Conservation (phyloP, 2,113 vertebrate genomes). For the Cisticola juncidis region DNA sequence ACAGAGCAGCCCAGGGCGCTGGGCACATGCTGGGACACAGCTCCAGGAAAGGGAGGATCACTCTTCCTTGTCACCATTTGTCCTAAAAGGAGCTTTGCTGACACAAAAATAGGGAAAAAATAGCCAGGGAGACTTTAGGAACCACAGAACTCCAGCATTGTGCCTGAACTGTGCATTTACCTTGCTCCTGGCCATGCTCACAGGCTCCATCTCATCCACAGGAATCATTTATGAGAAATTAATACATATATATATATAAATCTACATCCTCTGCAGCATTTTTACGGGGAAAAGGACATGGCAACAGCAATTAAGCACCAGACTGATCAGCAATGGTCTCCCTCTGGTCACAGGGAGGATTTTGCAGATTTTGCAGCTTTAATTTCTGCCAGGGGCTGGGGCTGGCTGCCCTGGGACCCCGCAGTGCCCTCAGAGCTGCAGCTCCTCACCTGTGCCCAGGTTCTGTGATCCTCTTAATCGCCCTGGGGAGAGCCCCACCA, state of each 20-base stretch:
- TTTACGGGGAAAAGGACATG: neutral
- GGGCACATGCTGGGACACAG: neutral
- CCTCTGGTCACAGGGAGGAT: neutral
- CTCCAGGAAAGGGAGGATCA: neutral
- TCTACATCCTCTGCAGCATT: neutral
- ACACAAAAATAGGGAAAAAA: neutral
- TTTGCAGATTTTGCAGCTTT: neutral
- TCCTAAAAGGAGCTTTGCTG: neutral
- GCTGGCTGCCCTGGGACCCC: neutral
- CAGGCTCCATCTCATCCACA: neutral
- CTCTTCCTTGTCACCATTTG: neutral
- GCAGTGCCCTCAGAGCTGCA: neutral
- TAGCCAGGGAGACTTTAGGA: neutral
- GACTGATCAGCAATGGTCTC: neutral
- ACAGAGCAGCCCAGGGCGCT: accelerated
- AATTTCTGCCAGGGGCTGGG: neutral
- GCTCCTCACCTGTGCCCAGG: neutral
- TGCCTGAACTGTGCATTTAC: neutral
- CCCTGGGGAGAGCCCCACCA: neutral
- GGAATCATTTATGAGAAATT: neutral
- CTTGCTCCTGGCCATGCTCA: neutral
- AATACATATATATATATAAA: neutral
- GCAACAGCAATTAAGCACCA: neutral
- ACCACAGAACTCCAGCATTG: neutral
- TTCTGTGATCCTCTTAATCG: too few species aligned